Percentiles rank a stretch among this genome's conserved stretches.
These are phyloP conservation scores for Drosophila pallidifrons DNA, from an alignment of 1,140 invertebrate genomes.

Conservation along the genomic window DNA sequence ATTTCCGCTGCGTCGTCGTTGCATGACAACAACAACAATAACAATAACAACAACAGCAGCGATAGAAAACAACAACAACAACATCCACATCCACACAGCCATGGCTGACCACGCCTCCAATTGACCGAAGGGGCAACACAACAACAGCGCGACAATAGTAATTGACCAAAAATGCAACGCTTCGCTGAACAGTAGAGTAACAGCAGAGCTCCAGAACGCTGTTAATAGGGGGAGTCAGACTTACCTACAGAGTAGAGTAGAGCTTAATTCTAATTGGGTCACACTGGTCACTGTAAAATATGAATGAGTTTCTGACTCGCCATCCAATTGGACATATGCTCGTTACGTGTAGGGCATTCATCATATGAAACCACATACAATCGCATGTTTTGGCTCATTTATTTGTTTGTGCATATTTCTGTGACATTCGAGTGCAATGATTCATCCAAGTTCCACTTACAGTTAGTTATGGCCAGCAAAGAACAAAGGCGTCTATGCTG, in stretches of 20 bases:
- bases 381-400: conserved; percentile 44
- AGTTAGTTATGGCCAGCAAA: conserved; percentile 18
- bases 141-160: conserved; percentile 68
- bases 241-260: background rate
- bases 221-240: background rate
- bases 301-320: background rate
- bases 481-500: conserved; percentile 53
- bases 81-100: conserved; percentile 11
- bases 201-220: conserved; percentile 34
- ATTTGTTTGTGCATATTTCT: conserved; percentile 28
- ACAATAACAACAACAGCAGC: background rate
- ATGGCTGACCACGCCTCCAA: conserved; percentile 53
- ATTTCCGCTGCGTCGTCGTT: conserved; percentile 61
- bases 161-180: conserved; percentile 78
- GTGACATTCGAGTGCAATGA: conserved; percentile 33
- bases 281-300: background rate
- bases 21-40: conserved; percentile 75
- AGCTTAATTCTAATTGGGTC: background rate
- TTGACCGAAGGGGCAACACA: conserved; percentile 39
- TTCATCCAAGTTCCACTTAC: conserved; percentile 36
- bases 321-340: conserved; percentile 3
- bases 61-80: conserved; percentile 46
- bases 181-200: conserved; percentile 55
- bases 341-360: conserved; percentile 1
- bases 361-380: conserved; percentile 7